Percentiles rank a stretch among this genome's conserved stretches.
Evolutionary conservation across 2,113 vertebrate species (phyloP).

Genomic region (Sigmodon hispidus): DNA sequence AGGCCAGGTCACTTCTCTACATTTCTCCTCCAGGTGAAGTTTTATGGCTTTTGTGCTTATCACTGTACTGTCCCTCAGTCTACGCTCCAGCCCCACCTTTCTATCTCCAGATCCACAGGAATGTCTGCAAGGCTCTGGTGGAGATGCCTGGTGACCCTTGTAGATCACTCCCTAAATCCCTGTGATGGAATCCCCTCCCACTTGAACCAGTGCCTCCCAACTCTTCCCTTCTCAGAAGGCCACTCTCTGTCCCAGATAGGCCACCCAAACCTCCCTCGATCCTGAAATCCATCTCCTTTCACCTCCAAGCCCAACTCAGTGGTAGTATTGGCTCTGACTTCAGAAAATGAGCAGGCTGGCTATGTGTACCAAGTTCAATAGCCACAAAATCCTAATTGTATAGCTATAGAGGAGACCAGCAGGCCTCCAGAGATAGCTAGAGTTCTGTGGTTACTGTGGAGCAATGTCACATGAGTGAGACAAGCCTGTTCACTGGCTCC

Average conservation of each 20-base stretch:
- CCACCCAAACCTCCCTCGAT: neutral
- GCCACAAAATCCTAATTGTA: neutral
- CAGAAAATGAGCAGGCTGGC: neutral
- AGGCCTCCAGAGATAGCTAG: neutral
- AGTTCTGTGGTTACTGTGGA: fast-evolving
- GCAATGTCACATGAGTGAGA: neutral
- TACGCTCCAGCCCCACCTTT: neutral
- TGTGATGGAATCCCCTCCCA: neutral
- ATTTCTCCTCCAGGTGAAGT: neutral
- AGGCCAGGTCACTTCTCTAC: neutral
- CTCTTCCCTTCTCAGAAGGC: neutral
- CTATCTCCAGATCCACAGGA: neutral
- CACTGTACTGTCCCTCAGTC: neutral
- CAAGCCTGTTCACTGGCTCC: neutral
- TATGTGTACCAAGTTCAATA: fast-evolving
- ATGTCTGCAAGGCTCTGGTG: neutral
- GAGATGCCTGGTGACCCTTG: neutral
- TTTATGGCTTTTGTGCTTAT: neutral
- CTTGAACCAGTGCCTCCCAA: fast-evolving
- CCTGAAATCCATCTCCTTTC: neutral
- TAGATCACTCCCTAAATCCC: neutral
- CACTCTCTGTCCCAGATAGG: fast-evolving
- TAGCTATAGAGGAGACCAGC: neutral
- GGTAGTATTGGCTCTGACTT: neutral
- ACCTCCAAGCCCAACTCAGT: neutral